Evolutionary conservation across 2,888 invertebrate species (phyloP).

Genomic region (Molorchus minor): DNA sequence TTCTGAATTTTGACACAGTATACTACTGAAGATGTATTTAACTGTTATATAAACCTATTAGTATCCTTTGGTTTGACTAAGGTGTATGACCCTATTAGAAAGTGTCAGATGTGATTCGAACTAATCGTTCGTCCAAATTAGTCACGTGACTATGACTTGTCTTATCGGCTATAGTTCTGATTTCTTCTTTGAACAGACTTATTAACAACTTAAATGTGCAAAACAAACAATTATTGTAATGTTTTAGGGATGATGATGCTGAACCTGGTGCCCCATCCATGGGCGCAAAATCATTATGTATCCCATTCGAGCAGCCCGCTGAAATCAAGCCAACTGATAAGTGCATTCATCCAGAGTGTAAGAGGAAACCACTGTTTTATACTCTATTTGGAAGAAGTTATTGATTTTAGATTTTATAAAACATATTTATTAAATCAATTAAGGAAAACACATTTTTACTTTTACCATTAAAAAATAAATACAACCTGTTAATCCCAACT

Average conservation of each 20-base stretch:
- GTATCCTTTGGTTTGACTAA: too few species aligned
- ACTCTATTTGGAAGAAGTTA: conserved; percentile 98
- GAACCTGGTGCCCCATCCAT: conserved; percentile 91
- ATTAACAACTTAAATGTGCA: too few species aligned
- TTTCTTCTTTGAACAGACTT: too few species aligned
- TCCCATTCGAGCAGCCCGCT: conserved; percentile 90
- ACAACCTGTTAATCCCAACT: not conserved
- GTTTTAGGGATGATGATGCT: conserved; percentile 70
- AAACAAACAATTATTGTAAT: too few species aligned
- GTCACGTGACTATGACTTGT: too few species aligned
- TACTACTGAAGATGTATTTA: too few species aligned
- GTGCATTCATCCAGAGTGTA: conserved; percentile 91
- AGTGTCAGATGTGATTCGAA: too few species aligned
- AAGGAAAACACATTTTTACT: conserved; percentile 22
- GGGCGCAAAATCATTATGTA: conserved; percentile 99
- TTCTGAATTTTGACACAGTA: too few species aligned
- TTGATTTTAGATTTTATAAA: conserved; percentile 61
- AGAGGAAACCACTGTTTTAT: conserved; percentile 80
- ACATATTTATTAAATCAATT: conserved; percentile 15
- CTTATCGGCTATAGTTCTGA: too few species aligned
- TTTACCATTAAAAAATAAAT: conserved; percentile 5
- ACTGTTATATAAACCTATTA: too few species aligned
- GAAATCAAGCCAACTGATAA: conserved; percentile 69
- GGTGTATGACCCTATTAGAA: too few species aligned
- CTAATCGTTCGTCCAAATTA: too few species aligned